Conservation (phyloP, 2,797 vertebrate genomes). For the Cyclopterus lumpus region DNA sequence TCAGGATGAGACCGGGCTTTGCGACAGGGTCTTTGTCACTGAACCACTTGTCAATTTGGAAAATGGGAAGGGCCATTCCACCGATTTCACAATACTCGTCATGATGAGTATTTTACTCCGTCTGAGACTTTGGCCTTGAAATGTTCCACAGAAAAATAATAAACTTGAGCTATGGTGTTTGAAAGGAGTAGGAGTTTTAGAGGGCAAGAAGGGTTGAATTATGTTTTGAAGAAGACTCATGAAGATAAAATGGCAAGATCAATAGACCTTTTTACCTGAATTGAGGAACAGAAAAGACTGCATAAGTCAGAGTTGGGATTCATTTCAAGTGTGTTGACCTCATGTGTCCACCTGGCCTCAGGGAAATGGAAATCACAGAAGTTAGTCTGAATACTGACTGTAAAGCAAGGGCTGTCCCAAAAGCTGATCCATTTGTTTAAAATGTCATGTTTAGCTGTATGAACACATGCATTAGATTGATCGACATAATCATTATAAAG, state of each 20-base stretch:
- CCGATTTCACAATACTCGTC: not conserved
- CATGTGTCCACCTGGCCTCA: not conserved
- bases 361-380: not conserved
- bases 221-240: not conserved
- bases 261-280: not conserved
- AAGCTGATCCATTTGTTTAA: conserved; percentile 8
- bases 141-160: not conserved
- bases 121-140: not conserved
- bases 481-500: conserved; percentile 15
- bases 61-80: not conserved
- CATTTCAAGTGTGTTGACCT: not conserved
- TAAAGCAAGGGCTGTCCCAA: not conserved
- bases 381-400: not conserved
- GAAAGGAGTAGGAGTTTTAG: not conserved
- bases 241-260: not conserved
- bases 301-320: not conserved
- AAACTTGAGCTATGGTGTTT: not conserved
- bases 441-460: not conserved
- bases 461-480: conserved; percentile 7
- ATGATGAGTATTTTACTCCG: not conserved
- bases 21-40: conserved; percentile 1
- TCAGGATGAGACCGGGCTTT: conserved; percentile 11
- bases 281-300: not conserved
- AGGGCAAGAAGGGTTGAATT: not conserved
- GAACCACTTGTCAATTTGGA: conserved; percentile 20